These are phyloP conservation scores for Megalonaias nervosa DNA, from an alignment of 1,140 invertebrate species.

Conservation along the genomic window DNA sequence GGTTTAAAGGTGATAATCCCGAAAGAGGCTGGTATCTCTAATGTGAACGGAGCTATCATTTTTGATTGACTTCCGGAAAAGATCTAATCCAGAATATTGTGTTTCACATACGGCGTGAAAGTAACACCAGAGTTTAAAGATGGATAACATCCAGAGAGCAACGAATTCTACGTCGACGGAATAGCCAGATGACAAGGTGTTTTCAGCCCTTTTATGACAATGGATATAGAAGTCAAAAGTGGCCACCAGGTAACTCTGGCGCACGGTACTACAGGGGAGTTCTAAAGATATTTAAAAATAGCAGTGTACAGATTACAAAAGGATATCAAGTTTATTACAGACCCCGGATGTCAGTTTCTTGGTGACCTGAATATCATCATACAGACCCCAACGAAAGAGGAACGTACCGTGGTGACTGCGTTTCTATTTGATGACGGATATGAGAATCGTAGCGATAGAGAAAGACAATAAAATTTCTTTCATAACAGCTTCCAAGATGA, in stretches of 20 bases:
- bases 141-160: not conserved
- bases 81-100: not conserved
- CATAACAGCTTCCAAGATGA: too few relatives aligned
- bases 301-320: slow-evolving; percentile 4
- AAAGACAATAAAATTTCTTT: too few relatives aligned
- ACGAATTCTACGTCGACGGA: not conserved
- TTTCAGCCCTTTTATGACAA: slow-evolving; percentile 14
- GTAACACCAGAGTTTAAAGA: not conserved
- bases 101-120: slow-evolving; percentile 5
- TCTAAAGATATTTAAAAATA: not conserved
- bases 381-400: too few relatives aligned
- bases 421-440: too few relatives aligned
- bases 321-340: not conserved
- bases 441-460: too few relatives aligned
- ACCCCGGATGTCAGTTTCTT: too few relatives aligned
- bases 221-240: slow-evolving; percentile 9
- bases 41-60: not conserved
- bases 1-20: slow-evolving; percentile 19
- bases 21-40: not conserved
- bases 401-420: too few relatives aligned
- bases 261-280: not conserved
- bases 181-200: not conserved
- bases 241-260: not conserved
- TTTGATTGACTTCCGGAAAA: not conserved
- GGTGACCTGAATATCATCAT: too few relatives aligned